Evolutionary conservation across 1,140 invertebrate genomes (phyloP).

Genomic region (Heterodera schachtii): DNA sequence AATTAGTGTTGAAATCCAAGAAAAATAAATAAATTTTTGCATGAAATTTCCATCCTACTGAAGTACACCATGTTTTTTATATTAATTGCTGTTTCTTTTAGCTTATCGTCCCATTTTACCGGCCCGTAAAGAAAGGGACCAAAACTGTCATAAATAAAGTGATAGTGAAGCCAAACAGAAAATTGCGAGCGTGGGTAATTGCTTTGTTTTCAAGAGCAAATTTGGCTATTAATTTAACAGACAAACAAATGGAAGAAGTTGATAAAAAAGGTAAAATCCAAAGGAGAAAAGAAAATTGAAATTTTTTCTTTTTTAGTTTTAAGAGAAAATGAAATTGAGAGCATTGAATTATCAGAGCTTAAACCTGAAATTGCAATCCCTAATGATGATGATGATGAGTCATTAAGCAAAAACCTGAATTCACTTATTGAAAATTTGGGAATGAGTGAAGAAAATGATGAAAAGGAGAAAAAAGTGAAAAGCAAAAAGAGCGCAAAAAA

Average conservation of each 20-base stretch:
- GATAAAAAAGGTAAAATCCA: not conserved
- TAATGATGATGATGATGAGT: not conserved
- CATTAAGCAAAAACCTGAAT: not conserved
- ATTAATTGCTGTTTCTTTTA: not conserved
- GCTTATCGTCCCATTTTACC: not conserved
- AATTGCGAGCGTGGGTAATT: not conserved
- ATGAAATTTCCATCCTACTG: too few relatives aligned
- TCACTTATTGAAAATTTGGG: not conserved
- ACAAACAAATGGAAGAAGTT: not conserved
- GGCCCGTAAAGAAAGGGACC: not conserved
- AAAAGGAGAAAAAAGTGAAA: not conserved
- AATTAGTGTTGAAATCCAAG: too few relatives aligned
- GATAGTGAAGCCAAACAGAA: not conserved
- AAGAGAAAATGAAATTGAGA: not conserved
- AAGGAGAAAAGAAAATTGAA: not conserved
- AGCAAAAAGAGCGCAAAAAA: not conserved
- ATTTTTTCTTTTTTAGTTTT: not conserved
- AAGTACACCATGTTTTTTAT: too few relatives aligned
- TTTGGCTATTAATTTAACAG: not conserved
- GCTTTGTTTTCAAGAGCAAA: not conserved
- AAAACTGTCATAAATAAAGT: not conserved
- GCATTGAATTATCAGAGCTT: not conserved
- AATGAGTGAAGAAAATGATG: not conserved
- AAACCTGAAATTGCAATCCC: not conserved
- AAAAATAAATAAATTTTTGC: too few relatives aligned